These are phyloP conservation scores for Leptoclinus maculatus DNA, from an alignment of 2,797 vertebrate genomes.

Conservation along the genomic window DNA sequence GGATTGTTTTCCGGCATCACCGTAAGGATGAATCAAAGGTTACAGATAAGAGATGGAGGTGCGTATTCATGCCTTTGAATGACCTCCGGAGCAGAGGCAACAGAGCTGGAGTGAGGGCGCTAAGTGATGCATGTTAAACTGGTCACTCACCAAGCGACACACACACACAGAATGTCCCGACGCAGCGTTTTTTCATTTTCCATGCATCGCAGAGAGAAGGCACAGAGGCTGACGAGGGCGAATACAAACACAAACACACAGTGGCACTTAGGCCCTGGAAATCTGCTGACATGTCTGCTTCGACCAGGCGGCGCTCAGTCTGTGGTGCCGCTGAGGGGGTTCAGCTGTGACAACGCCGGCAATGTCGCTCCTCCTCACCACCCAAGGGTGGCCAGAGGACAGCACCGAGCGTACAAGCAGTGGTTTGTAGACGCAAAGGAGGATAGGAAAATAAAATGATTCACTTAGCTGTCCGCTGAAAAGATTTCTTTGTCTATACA, in stretches of 20 bases:
- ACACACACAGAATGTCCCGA: conserved; percentile 78
- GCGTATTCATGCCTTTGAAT: conserved; percentile 20
- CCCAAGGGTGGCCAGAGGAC: conserved; percentile 69
- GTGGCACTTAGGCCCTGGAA: conserved; percentile 68
- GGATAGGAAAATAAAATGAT: conserved; percentile 51
- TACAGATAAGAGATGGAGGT: background rate
- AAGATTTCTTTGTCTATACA: conserved; percentile 27
- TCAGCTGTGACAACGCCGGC: conserved; percentile 63
- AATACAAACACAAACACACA: conserved; percentile 59
- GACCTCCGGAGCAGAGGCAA: conserved; percentile 32
- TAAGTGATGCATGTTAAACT: conserved; percentile 58
- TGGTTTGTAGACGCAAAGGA: conserved; percentile 7
- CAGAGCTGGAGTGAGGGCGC: conserved; percentile 4
- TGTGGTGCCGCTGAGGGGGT: conserved; percentile 61
- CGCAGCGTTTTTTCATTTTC: conserved; percentile 78
- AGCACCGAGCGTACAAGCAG: conserved; percentile 30
- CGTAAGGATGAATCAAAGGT: background rate
- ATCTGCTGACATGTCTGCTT: conserved; percentile 79
- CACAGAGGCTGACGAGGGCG: conserved; percentile 73
- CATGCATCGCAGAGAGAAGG: conserved; percentile 70
- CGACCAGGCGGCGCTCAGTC: conserved; percentile 66
- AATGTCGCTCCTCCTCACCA: conserved; percentile 65
- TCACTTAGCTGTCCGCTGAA: conserved; percentile 36
- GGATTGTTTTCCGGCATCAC: background rate
- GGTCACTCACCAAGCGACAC: conserved; percentile 46